A percentile compares a stretch with the other conserved stretches of the same genome.
Conservation (phyloP, 2,797 vertebrate species). For the Myripristis murdjan region DNA sequence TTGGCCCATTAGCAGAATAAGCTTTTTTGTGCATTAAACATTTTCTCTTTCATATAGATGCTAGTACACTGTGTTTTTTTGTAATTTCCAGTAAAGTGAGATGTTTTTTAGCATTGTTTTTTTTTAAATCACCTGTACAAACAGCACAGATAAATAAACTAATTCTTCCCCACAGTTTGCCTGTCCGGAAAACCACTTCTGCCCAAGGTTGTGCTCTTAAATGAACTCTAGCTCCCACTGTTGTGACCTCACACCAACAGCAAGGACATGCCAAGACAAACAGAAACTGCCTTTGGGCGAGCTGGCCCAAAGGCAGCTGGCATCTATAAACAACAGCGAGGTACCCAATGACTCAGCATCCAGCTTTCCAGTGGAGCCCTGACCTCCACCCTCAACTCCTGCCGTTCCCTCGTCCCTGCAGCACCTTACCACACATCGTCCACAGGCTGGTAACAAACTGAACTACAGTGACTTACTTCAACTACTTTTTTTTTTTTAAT, state of each 20-base stretch:
- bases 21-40: background rate
- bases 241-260: slow-evolving; percentile 37
- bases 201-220: slow-evolving; percentile 44
- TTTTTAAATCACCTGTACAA: slow-evolving; percentile 1
- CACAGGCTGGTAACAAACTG: background rate
- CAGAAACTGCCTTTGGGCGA: slow-evolving; percentile 37
- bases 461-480: background rate
- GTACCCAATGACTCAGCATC: slow-evolving; percentile 48
- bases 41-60: background rate
- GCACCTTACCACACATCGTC: background rate
- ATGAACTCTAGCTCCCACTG: slow-evolving; percentile 45
- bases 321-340: slow-evolving; percentile 16
- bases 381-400: background rate
- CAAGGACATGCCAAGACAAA: slow-evolving; percentile 31
- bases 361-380: slow-evolving; percentile 21
- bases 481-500: background rate
- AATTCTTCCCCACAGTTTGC: background rate
- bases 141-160: slow-evolving; percentile 5
- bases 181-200: slow-evolving; percentile 14
- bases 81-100: background rate
- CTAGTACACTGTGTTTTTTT: background rate
- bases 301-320: slow-evolving; percentile 3
- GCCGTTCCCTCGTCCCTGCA: slow-evolving; percentile 8
- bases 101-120: background rate
- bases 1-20: background rate